Evolutionary conservation across 1,140 invertebrate species (phyloP), one percentile per base, ranked within the genome.

Genomic region (Apis cerana): DNA sequence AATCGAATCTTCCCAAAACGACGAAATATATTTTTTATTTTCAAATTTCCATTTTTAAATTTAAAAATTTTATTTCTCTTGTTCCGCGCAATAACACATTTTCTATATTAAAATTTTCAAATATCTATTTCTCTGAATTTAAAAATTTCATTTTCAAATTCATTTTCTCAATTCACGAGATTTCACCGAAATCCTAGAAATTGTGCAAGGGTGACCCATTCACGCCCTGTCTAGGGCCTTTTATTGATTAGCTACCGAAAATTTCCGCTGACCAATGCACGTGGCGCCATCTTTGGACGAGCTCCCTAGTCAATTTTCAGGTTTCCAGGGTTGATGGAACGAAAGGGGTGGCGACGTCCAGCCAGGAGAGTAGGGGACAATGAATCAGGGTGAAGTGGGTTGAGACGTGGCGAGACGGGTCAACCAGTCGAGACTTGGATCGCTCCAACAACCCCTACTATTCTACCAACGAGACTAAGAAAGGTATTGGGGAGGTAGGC

Each of bases 251-350:
- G 48, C 59, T 19, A 33, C 23, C 43, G 62, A 54, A 69, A 71
- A 65, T 64, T 23, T 33, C n/a, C 43, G 61, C 70, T 52, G 54
- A 68, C 74, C 48, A 78, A 86, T 80, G 86, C 82, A 71, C 43
- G 90, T 93, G 91, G 89, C 92, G 92, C 92, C 93, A 94, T 93
- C 93, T 91, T 90, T 92, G 72, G 88, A 75, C 72, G 70, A 65
- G 83, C 58, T 61, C 80, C 17, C 27, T 59, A 94, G 84, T 89
- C 70, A 86, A 87, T 90, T 85, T 91, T 91, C 80, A 56, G 70
- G 75, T 83, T 48, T 27, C 1, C 4, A 2, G 59, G 54, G 61
- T 58, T 2, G 71, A 43, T 52, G 65, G 23, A 68, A 43, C 59
- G 76, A 85, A 82, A 72, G 79, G 76, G 85, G 67, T 84, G 85